Evolutionary conservation across 2,113 vertebrate species (phyloP).

Genomic region (Sphyrna mokarran): DNA sequence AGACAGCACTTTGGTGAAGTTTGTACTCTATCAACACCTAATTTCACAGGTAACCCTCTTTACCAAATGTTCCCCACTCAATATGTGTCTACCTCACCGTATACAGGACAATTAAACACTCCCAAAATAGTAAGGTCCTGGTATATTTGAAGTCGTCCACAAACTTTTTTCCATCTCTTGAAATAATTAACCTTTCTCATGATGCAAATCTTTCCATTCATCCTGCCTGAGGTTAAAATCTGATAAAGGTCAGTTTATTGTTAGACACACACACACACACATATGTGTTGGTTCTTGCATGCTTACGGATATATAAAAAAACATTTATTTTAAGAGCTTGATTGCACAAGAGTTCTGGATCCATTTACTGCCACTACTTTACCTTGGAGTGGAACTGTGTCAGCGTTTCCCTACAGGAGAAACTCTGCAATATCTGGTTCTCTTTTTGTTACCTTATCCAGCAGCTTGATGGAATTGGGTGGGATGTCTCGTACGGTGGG

Average conservation of each 20-base stretch:
- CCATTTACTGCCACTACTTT: not conserved
- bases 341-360: constrained; percentile 21
- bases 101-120: too few relatives aligned
- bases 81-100: not conserved
- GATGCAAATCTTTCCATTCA: not conserved
- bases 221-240: not conserved
- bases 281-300: constrained; percentile 16
- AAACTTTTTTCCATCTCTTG: not conserved
- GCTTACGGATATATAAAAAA: constrained; percentile 16
- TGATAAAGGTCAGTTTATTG: constrained; percentile 35
- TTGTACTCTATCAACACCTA: not conserved
- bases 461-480: not conserved
- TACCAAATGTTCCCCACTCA: not conserved
- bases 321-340: constrained; percentile 26
- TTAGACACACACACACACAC: not conserved
- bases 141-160: not conserved
- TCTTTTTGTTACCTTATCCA: not conserved
- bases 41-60: not conserved
- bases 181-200: not conserved
- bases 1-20: not conserved
- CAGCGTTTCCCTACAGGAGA: too few relatives aligned
- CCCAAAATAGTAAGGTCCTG: not conserved
- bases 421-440: not conserved
- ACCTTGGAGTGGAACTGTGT: not conserved
- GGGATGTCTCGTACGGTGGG: not conserved